Percentiles rank a stretch among this genome's conserved stretches.
Conservation (phyloP, 2,797 vertebrate genomes). For the Lithobates pipiens region DNA sequence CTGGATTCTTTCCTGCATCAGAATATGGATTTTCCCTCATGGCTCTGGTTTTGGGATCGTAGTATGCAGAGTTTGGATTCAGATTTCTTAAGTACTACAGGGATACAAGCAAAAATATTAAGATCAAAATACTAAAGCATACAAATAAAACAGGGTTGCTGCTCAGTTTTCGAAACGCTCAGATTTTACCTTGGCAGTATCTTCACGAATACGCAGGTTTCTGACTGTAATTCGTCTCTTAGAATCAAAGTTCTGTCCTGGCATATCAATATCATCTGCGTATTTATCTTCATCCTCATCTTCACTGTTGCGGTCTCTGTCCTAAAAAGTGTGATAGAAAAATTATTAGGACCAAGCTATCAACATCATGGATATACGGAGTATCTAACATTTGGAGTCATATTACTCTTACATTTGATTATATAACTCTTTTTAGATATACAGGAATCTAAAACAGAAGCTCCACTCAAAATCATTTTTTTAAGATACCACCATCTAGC, state of each 20-base stretch:
- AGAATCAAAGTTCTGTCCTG: conserved; percentile 98
- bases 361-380: not conserved
- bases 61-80: conserved; percentile 98
- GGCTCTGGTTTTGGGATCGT: conserved; percentile 97
- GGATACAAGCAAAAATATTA: conserved; percentile 44
- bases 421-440: too few species aligned
- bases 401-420: not conserved
- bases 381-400: not conserved
- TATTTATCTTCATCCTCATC: conserved; percentile 99
- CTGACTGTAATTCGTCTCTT: conserved; percentile 97
- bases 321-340: conserved; percentile 72
- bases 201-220: conserved; percentile 95
- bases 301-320: conserved; percentile 95
- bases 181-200: conserved; percentile 92
- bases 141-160: not conserved
- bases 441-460: too few species aligned
- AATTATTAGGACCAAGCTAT: not conserved
- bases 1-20: conserved; percentile 94
- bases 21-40: conserved; percentile 98
- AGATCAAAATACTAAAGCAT: not conserved
- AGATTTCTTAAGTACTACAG: conserved; percentile 93
- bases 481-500: too few species aligned
- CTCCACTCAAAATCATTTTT: too few species aligned
- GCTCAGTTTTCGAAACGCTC: not conserved
- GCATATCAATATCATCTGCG: conserved; percentile 99